These are phyloP conservation scores for Drosophila melanosoma DNA, from an alignment of 2,888 invertebrate species.

Conservation along the genomic window DNA sequence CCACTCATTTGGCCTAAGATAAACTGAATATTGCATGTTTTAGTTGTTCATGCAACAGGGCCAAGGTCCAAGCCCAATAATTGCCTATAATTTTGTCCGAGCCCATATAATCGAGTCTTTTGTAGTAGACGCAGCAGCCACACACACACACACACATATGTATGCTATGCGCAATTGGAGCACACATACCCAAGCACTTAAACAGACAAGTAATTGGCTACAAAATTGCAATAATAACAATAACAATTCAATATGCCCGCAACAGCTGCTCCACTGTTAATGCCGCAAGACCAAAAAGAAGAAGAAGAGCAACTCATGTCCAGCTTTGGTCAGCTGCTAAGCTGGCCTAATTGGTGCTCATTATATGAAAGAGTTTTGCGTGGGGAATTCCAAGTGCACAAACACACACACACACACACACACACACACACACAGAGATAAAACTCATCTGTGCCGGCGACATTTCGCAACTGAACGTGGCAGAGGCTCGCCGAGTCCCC, in stretches of 20 bases:
- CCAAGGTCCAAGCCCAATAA: constrained; percentile 47
- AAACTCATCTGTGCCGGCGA: constrained; percentile 55
- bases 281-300: constrained; percentile 32
- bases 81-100: constrained; percentile 49
- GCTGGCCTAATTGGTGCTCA: constrained; percentile 73
- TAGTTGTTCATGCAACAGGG: constrained; percentile 68
- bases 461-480: not conserved
- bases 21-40: constrained; percentile 15
- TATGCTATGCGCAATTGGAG: constrained; percentile 9
- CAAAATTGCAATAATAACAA: constrained; percentile 81
- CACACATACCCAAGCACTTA: constrained; percentile 38
- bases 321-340: constrained; percentile 48
- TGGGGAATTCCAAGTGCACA: constrained; percentile 71
- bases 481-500: constrained; percentile 3
- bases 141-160: constrained; percentile 17
- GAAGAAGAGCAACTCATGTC: constrained; percentile 8
- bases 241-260: constrained; percentile 78
- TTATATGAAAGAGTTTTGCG: constrained; percentile 77
- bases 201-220: constrained; percentile 73
- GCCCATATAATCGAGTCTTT: constrained; percentile 36
- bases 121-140: constrained; percentile 22
- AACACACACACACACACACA: constrained; percentile 43
- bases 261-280: constrained; percentile 66
- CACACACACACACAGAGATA: not conserved
- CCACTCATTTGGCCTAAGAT: not conserved